A percentile compares a stretch with the other conserved stretches of the same genome.
Conservation (phyloP, 2,888 invertebrate species). For the Endomychus coccineus region DNA sequence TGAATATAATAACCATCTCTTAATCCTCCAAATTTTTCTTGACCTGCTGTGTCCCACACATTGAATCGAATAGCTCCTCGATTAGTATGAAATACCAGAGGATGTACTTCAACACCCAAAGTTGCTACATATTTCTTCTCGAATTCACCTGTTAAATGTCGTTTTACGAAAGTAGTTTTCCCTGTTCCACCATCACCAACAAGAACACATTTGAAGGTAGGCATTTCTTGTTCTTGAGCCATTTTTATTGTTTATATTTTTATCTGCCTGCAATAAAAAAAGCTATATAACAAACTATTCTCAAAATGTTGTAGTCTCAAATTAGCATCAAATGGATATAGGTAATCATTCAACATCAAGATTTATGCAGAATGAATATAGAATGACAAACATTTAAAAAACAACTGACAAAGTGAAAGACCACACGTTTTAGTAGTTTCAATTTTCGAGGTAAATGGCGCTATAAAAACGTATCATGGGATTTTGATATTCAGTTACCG, state of each 20-base stretch:
- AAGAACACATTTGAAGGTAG: constrained; percentile 93
- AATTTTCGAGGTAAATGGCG: constrained; percentile 51
- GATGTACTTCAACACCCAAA: constrained; percentile 98
- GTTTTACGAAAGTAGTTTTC: constrained; percentile 99
- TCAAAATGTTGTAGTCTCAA: too few relatives aligned
- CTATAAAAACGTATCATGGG: constrained; percentile 58
- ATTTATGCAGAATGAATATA: too few relatives aligned
- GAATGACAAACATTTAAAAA: too few relatives aligned
- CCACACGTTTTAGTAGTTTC: too few relatives aligned
- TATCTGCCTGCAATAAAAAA: constrained; percentile 25
- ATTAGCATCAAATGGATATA: too few relatives aligned
- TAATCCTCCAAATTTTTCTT: constrained; percentile 98
- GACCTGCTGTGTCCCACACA: constrained; percentile 99
- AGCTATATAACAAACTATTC: too few relatives aligned
- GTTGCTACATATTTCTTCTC: constrained; percentile 99
- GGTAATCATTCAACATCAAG: too few relatives aligned
- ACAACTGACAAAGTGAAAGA: too few relatives aligned
- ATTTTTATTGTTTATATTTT: constrained; percentile 40
- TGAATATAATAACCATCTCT: constrained; percentile 99
- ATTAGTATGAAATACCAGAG: constrained; percentile 95
- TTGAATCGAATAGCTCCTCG: constrained; percentile 96
- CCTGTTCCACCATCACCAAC: constrained; percentile 99
- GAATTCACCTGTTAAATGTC: constrained; percentile 99
- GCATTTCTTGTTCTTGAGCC: constrained; percentile 76
- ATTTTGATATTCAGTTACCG: constrained; percentile 60